A percentile compares a stretch with the other conserved stretches of the same genome.
Evolutionary conservation across 2,888 invertebrate genomes (phyloP).

Genomic region (Ommatoiulus sabulosus): DNA sequence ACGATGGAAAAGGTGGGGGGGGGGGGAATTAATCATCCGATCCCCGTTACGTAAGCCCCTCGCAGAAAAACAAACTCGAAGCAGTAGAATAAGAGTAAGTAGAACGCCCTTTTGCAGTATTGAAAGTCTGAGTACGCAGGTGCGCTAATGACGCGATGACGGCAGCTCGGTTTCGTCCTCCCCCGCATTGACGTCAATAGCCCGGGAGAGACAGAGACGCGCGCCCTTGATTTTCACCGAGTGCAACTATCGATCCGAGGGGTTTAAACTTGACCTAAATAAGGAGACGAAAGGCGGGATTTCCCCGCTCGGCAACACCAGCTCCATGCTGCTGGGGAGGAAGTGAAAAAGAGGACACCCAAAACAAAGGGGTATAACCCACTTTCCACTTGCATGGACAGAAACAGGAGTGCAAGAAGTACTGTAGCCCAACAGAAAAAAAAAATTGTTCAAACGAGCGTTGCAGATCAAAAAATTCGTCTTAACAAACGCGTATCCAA

Average conservation of each 20-base stretch:
- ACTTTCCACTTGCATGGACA: background rate
- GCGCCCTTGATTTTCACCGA: slow-evolving; percentile 23
- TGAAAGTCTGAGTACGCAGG: background rate
- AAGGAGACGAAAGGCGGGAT: background rate
- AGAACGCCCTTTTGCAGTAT: no score
- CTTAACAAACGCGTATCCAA: no score
- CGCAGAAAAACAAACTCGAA: background rate
- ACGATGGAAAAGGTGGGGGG: no score
- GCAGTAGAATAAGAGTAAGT: background rate
- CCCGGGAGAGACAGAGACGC: slow-evolving; percentile 10
- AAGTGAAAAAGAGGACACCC: background rate
- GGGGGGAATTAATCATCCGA: no score
- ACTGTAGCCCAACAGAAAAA: no score
- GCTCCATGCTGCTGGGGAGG: no score
- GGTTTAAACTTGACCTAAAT: slow-evolving; percentile 47
- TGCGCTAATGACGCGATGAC: slow-evolving; percentile 20
- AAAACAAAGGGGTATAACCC: background rate
- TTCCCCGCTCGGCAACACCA: background rate
- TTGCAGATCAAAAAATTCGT: no score
- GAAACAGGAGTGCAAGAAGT: no score
- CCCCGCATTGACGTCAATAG: slow-evolving; percentile 56
- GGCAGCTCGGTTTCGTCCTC: background rate
- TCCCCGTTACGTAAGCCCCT: background rate
- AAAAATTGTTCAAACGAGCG: no score
- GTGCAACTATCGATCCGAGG: slow-evolving; percentile 53